A percentile compares a stretch with the other conserved stretches of the same genome.
phyloP scores from a whole-genome alignment of 2,888 invertebrate genomes.

The Ganaspis brasiliensis region DNA sequence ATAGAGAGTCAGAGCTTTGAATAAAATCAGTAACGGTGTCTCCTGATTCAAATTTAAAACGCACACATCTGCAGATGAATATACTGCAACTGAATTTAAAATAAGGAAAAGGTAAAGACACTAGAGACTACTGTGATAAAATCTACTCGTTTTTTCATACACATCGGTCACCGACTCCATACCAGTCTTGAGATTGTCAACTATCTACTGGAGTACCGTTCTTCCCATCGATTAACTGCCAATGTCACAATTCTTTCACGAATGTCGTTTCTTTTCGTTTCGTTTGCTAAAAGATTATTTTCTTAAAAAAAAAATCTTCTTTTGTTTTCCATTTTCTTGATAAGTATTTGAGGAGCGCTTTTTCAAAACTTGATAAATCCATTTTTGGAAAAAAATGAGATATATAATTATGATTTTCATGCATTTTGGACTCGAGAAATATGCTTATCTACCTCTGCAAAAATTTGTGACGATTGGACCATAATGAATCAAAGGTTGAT shows the following conservation, averaged over 20 bases:
- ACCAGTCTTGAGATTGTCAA: conserved; percentile 16
- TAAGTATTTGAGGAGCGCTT: too few relatives aligned
- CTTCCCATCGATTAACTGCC: conserved; percentile 6
- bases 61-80: not conserved
- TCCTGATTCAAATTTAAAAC: not conserved
- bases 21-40: not conserved
- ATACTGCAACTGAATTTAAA: not conserved
- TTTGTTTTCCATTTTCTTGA: not conserved
- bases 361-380: too few relatives aligned
- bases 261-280: not conserved
- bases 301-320: not conserved
- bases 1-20: too few relatives aligned
- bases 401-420: too few relatives aligned
- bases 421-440: too few relatives aligned
- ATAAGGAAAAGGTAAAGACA: not conserved
- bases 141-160: conserved; percentile 19
- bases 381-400: too few relatives aligned
- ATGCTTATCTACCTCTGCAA: too few relatives aligned
- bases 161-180: conserved; percentile 31
- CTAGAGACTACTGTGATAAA: not conserved
- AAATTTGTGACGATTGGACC: too few relatives aligned
- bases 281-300: not conserved
- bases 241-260: conserved; percentile 17
- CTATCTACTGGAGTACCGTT: conserved; percentile 31
- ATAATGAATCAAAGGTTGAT: too few relatives aligned